Conservation (phyloP, 2,113 vertebrate species). For the Camelus dromedarius region DNA sequence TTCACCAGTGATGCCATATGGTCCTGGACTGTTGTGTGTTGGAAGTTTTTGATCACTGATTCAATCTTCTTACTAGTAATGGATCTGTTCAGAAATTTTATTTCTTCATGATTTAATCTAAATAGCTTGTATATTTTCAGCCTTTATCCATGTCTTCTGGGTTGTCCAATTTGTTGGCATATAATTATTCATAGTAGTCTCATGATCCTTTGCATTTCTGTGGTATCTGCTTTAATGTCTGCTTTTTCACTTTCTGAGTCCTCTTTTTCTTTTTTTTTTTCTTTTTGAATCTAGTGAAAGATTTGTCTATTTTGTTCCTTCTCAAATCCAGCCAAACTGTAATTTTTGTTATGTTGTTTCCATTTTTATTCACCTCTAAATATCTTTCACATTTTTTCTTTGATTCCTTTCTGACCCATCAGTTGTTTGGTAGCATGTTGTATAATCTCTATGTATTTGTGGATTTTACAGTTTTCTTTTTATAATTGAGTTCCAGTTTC, state of each 20-base stretch:
- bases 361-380: not conserved
- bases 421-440: not conserved
- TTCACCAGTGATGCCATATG: not conserved
- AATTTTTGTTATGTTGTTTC: not conserved
- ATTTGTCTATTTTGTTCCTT: not conserved
- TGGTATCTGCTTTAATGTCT: no score
- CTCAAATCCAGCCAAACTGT: not conserved
- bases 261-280: no score
- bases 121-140: not conserved
- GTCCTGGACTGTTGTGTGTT: not conserved
- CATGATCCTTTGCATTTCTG: no score
- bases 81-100: not conserved
- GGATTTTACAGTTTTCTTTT: not conserved
- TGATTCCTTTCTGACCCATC: not conserved
- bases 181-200: no score
- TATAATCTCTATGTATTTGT: no score
- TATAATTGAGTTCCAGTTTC: not conserved
- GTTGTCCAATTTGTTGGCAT: no score
- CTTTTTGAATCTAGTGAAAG: not conserved
- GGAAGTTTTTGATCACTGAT: not conserved
- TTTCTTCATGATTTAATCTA: not conserved
- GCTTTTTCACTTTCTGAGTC: no score
- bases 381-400: not conserved
- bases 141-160: not conserved
- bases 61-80: not conserved